Evolutionary conservation across 2,797 vertebrate species (phyloP).

Genomic region (Mus spretus): DNA sequence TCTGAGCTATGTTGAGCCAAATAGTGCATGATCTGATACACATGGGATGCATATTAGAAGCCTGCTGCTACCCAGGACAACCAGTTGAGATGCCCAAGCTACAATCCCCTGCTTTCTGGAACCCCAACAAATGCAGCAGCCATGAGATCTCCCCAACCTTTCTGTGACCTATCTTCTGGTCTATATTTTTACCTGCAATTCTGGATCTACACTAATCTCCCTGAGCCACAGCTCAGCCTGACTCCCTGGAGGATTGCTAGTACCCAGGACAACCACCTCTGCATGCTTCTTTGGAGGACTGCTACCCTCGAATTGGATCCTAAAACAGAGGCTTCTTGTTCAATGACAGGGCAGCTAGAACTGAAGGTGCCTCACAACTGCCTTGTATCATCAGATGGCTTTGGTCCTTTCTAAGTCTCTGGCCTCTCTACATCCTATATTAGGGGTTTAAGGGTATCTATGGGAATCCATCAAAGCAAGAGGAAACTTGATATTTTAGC

Average conservation of each 20-base stretch:
- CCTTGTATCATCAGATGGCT: conserved; percentile 23
- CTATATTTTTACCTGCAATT: no score
- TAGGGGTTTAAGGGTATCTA: conserved; percentile 61
- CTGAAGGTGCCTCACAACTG: conserved; percentile 60
- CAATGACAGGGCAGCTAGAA: conserved; percentile 57
- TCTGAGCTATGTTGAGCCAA: neutral
- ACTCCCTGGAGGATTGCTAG: no score
- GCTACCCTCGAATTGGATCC: neutral
- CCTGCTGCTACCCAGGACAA: no score
- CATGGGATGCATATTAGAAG: neutral
- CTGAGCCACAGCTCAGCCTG: no score
- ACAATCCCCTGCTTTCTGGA: no score
- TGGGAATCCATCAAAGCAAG: conserved; percentile 70
- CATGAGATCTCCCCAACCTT: no score
- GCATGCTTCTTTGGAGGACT: no score
- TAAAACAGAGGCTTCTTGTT: conserved; percentile 60
- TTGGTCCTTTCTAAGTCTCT: conserved; percentile 63
- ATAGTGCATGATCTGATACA: neutral
- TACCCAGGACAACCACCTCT: no score
- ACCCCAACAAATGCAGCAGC: no score
- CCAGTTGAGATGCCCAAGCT: no score
- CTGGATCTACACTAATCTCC: no score
- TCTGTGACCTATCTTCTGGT: no score
- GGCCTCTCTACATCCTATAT: conserved; percentile 59
- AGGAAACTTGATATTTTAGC: conserved; percentile 60